Conservation (phyloP, 1,140 invertebrate species). For the Triops cancriformis region DNA sequence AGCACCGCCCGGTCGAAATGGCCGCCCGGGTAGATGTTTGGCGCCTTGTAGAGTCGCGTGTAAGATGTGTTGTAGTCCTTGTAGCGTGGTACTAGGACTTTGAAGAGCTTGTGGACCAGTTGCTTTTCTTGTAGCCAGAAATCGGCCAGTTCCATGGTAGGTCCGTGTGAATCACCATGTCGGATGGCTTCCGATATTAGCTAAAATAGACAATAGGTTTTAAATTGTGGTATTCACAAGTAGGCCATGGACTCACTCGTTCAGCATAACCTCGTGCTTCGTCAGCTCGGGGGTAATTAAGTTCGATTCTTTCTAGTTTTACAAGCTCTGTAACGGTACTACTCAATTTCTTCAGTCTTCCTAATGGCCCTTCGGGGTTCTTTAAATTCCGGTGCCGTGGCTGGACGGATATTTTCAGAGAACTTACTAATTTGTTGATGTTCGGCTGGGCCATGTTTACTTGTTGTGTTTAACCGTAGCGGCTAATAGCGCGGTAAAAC, state of each 20-base stretch:
- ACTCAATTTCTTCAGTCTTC: conserved; percentile 61
- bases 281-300: conserved; percentile 62
- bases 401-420: conserved; percentile 55
- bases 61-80: conserved; percentile 57
- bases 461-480: not conserved
- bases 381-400: conserved; percentile 52
- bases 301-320: conserved; percentile 80
- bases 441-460: conserved; percentile 64
- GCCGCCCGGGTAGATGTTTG: conserved; percentile 49
- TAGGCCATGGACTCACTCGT: conserved; percentile 39
- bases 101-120: conserved; percentile 83
- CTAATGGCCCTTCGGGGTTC: conserved; percentile 56
- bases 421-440: conserved; percentile 59
- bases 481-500: not conserved
- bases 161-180: conserved; percentile 69
- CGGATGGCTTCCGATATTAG: conserved; percentile 79
- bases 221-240: conserved; percentile 23
- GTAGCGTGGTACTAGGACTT: conserved; percentile 78
- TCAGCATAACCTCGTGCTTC: conserved; percentile 84
- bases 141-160: conserved; percentile 81
- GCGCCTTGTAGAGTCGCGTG: conserved; percentile 63
- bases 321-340: conserved; percentile 75
- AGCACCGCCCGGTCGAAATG: conserved; percentile 53
- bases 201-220: conserved; percentile 46
- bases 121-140: conserved; percentile 85